Evolutionary conservation across 2,113 vertebrate genomes (phyloP), one percentile per base, ranked within the genome.

Genomic region (Gymnogyps californianus): DNA sequence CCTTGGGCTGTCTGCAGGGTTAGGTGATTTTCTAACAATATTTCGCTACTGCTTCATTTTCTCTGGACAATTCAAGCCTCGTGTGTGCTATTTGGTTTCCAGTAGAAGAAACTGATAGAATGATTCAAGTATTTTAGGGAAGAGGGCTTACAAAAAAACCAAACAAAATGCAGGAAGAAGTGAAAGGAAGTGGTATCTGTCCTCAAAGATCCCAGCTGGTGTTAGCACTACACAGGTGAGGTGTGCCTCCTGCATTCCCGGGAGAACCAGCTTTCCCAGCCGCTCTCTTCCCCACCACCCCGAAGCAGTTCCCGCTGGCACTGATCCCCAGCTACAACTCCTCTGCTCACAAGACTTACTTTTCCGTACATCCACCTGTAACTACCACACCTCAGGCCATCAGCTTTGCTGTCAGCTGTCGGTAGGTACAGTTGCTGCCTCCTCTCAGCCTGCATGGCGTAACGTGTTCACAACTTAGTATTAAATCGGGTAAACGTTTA

Each of bases 401-500:
- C 7, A 49, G 26, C 61, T 67, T 7, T 19, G 22, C 49, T 14
- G 18, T 36, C 29, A 19, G 21, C n/a, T 51, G 13, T 8, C 13
- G 1, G 34, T 4, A 49, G 25, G 16, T 6, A 18, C 0, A 14
- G 31, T 3, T 36, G 42, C n/a, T 42, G 61, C 88, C 65, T 51
- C 12, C 10, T 2, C 32, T 15, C 47, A 26, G 44, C 36, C 52
- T 44, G 38, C 32, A 8, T 0, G 19, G 16, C 4, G 26, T 3
- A 26, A 47, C 2, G 3, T 1, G 24, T 9, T 22, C n/a, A 15
- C 21, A 22, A 7, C 25, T 21, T 4, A 3, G 15, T 2, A 2
- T 13, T 7, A 17, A 34, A 28, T 0, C 9, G 4, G 15, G 13
- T 13, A 24, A 55, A 9, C 1, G 12, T 28, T 31, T 22, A 16